These are phyloP conservation scores for Ophiothrix spiculata DNA, from an alignment of 35 echinoderm and acorn worm genomes.

Conservation along the genomic window DNA sequence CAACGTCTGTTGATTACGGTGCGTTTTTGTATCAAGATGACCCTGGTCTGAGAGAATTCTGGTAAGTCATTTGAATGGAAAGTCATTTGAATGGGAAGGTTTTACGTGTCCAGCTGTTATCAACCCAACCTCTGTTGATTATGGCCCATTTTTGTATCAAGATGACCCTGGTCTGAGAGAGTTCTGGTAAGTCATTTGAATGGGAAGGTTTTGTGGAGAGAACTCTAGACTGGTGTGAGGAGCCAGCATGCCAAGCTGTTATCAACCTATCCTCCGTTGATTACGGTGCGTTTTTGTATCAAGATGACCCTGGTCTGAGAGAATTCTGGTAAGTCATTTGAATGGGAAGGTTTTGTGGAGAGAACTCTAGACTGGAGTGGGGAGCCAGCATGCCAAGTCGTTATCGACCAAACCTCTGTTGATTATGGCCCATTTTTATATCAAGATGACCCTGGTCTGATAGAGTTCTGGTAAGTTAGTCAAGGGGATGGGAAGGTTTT, in stretches of 20 bases:
- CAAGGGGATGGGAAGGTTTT: slow-evolving; percentile 68
- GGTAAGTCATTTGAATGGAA: slow-evolving; percentile 67
- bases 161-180: slow-evolving; percentile 31
- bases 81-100: slow-evolving; percentile 65
- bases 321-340: slow-evolving; percentile 72
- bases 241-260: slow-evolving; percentile 33
- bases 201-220: too few relatives aligned
- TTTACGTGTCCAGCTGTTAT: slow-evolving; percentile 45
- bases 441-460: slow-evolving; percentile 44
- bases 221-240: slow-evolving; percentile 80
- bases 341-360: slow-evolving; percentile 61
- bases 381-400: slow-evolving; percentile 29
- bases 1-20: slow-evolving; percentile 57
- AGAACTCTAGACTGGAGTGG: slow-evolving; percentile 81
- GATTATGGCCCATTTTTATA: slow-evolving; percentile 80
- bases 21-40: slow-evolving; percentile 73
- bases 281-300: slow-evolving; percentile 74
- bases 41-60: slow-evolving; percentile 41
- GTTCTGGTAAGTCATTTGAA: slow-evolving; percentile 67
- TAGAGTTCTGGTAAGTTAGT: slow-evolving; percentile 55
- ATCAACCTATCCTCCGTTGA: slow-evolving; percentile 60
- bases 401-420: slow-evolving; percentile 50
- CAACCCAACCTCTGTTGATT: slow-evolving; percentile 59
- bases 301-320: slow-evolving; percentile 35
- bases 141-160: slow-evolving; percentile 73